Conservation (phyloP, 2,888 invertebrate genomes). For the Digitonthophagus gazella region DNA sequence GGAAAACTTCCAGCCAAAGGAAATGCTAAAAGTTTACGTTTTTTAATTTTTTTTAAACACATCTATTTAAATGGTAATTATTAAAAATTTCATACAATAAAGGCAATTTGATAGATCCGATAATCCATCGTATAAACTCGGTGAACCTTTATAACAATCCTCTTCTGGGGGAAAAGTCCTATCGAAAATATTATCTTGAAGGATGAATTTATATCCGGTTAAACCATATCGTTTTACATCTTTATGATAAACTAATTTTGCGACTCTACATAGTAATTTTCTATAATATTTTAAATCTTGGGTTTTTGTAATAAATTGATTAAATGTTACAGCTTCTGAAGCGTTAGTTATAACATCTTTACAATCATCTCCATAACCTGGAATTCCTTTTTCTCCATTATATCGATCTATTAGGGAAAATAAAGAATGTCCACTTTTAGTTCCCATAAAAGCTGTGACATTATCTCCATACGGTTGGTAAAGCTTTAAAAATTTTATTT, state of each 20-base stretch:
- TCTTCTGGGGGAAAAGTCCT: constrained; percentile 53
- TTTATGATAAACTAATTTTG: constrained; percentile 56
- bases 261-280: constrained; percentile 65
- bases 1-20: constrained; percentile 73
- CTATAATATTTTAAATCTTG: constrained; percentile 64
- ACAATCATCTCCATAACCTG: constrained; percentile 56
- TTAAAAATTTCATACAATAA: constrained; percentile 54
- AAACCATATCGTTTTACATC: constrained; percentile 33
- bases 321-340: constrained; percentile 64
- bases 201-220: constrained; percentile 29
- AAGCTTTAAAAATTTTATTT: no score
- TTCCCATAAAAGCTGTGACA: constrained; percentile 63
- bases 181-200: constrained; percentile 52
- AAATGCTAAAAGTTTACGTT: constrained; percentile 64
- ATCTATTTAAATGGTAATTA: not conserved
- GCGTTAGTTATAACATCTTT: constrained; percentile 62
- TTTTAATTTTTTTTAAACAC: no score
- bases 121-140: constrained; percentile 57
- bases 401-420: constrained; percentile 65
- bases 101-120: constrained; percentile 69
- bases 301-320: constrained; percentile 59
- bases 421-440: constrained; percentile 56
- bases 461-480: constrained; percentile 62
- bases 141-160: constrained; percentile 61
- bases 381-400: constrained; percentile 56